Evolutionary conservation across 2,113 vertebrate species (phyloP).

Genomic region (Lamprotornis superbus): DNA sequence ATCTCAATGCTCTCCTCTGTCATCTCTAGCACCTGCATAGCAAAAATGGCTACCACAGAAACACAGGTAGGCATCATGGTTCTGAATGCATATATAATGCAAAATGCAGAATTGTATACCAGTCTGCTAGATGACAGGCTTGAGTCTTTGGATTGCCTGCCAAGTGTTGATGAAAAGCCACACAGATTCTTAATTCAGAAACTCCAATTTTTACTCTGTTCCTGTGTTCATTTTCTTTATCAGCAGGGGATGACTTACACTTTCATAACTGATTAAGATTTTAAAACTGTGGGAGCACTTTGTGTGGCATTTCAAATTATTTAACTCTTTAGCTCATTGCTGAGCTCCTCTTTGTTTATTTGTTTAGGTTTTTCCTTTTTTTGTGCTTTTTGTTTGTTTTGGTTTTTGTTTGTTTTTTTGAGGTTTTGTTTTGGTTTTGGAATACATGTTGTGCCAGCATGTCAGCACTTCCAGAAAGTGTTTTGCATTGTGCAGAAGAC

Average conservation of each 20-base stretch:
- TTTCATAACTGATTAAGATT: constrained; percentile 66
- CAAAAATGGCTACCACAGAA: constrained; percentile 4
- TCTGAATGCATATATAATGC: neutral
- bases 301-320: constrained; percentile 4
- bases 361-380: neutral
- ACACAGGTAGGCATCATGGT: neutral
- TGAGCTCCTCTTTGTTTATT: neutral
- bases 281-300: constrained; percentile 48
- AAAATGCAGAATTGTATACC: neutral
- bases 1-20: neutral
- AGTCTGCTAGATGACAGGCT: neutral
- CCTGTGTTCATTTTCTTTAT: constrained; percentile 61
- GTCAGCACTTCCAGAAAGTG: neutral
- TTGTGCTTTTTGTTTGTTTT: too few species aligned
- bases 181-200: constrained; percentile 52
- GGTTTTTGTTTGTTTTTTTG: too few species aligned
- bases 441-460: neutral
- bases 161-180: constrained; percentile 46
- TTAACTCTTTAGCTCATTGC: constrained; percentile 20
- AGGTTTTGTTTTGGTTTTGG: neutral
- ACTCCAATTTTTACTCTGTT: constrained; percentile 46
- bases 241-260: constrained; percentile 57
- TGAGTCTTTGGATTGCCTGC: constrained; percentile 38
- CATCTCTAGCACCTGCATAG: neutral
- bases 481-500: neutral